A percentile compares a stretch with the other conserved stretches of the same genome.
phyloP scores from a whole-genome alignment of 2,888 invertebrate genomes.

The Idaea dimidiata region DNA sequence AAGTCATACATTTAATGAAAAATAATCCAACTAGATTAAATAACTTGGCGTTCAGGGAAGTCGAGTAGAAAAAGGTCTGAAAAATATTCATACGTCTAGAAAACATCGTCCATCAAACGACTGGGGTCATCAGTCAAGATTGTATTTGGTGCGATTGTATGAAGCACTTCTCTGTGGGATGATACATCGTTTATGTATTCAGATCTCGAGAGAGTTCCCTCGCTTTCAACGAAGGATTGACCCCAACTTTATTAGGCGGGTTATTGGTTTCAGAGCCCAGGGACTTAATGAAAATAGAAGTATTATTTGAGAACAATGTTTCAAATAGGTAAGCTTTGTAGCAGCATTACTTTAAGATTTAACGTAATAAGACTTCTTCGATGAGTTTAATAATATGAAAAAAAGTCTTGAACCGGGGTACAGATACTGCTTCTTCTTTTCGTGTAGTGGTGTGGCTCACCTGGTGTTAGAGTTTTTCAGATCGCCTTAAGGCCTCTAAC shows the following conservation, averaged over 20 bases:
- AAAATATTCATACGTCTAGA: not conserved
- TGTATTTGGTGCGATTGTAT: slow-evolving; percentile 20
- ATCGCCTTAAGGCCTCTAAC: too few species aligned
- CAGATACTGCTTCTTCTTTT: too few species aligned
- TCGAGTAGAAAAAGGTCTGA: not conserved
- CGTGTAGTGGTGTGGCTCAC: too few species aligned
- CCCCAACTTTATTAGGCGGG: slow-evolving; percentile 50
- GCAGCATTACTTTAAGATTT: not conserved
- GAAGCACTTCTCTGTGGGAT: slow-evolving; percentile 19
- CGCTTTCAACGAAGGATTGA: slow-evolving; percentile 43
- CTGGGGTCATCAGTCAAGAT: slow-evolving; percentile 19
- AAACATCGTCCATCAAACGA: slow-evolving; percentile 1
- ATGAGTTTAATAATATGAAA: too few species aligned
- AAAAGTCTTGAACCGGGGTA: too few species aligned
- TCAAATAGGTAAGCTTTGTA: not conserved
- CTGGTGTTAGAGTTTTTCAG: too few species aligned
- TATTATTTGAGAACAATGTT: slow-evolving; percentile 3
- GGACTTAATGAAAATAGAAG: slow-evolving; percentile 46
- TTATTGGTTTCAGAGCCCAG: slow-evolving; percentile 54
- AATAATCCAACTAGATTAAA: not conserved
- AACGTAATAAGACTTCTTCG: not conserved
- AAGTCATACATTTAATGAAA: not conserved
- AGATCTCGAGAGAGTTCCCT: slow-evolving; percentile 42
- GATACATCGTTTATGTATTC: slow-evolving; percentile 46
- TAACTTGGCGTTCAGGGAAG: not conserved